Conservation (phyloP, 1,140 invertebrate genomes). For the Drosophila saltans region DNA sequence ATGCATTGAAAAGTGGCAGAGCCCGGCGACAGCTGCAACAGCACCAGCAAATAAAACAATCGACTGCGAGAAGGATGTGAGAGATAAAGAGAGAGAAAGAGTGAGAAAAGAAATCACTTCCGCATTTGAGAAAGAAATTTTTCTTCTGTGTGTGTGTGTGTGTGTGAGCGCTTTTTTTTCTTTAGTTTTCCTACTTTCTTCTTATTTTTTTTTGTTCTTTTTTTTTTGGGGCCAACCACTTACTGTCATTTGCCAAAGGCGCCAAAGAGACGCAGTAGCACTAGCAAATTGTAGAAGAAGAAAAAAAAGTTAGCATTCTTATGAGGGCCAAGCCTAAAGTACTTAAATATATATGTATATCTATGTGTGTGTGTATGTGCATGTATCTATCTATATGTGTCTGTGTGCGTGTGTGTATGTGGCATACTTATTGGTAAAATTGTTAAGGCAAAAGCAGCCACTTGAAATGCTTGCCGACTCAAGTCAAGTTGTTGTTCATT, state of each 20-base stretch:
- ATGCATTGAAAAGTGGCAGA: constrained; percentile 79
- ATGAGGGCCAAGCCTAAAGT: constrained; percentile 40
- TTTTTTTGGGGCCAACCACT: constrained; percentile 49
- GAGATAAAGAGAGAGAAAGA: not conserved
- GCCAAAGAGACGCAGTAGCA: constrained; percentile 42
- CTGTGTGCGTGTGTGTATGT: constrained; percentile 14
- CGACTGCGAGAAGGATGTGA: constrained; percentile 8
- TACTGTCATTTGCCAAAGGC: constrained; percentile 53
- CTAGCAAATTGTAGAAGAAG: not conserved
- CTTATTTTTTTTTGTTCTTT: constrained; percentile 27
- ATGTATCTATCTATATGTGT: not conserved
- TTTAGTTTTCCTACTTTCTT: not conserved
- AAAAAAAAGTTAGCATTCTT: constrained; percentile 66
- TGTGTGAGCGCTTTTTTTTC: not conserved
- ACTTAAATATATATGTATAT: constrained; percentile 5
- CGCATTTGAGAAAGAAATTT: constrained; percentile 25
- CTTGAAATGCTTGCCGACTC: constrained; percentile 46
- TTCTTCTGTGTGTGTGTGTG: not conserved
- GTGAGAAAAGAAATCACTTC: constrained; percentile 48
- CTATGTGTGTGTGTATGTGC: not conserved
- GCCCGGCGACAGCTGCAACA: constrained; percentile 54
- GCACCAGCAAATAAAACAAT: constrained; percentile 55
- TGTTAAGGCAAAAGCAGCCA: constrained; percentile 62
- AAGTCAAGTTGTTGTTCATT: constrained; percentile 33
- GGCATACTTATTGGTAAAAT: constrained; percentile 74